A percentile compares a stretch with the other conserved stretches of the same genome.
Evolutionary conservation across 2,888 invertebrate species (phyloP).

Genomic region (Dasysyrphus albostriatus): DNA sequence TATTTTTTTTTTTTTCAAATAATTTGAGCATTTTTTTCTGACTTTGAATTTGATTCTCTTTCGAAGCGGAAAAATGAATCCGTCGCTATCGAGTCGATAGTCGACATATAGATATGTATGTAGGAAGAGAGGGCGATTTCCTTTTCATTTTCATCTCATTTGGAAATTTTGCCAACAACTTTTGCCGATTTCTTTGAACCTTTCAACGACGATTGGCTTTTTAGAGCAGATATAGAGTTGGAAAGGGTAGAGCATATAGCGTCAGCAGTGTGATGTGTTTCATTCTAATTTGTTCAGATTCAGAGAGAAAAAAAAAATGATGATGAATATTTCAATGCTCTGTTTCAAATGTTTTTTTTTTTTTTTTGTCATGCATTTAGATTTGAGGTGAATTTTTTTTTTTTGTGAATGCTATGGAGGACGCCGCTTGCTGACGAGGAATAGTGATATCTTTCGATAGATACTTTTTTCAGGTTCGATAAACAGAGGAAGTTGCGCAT

Average conservation of each 20-base stretch:
- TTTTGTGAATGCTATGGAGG: constrained; percentile 31
- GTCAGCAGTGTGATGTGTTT: constrained; percentile 29
- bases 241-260: background rate
- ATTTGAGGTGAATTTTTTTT: constrained; percentile 23
- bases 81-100: background rate
- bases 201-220: constrained; percentile 52
- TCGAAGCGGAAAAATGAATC: constrained; percentile 42
- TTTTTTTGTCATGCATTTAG: constrained; percentile 37
- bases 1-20: constrained; percentile 23
- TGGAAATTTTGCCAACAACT: constrained; percentile 67
- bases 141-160: constrained; percentile 55
- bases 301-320: constrained; percentile 21
- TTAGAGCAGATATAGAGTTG: constrained; percentile 4
- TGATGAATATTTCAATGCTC: constrained; percentile 27
- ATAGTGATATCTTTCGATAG: constrained; percentile 84
- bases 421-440: constrained; percentile 32
- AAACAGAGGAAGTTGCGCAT: constrained; percentile 72
- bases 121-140: constrained; percentile 45
- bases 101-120: no score
- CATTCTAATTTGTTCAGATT: constrained; percentile 37
- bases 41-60: constrained; percentile 14
- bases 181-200: constrained; percentile 54
- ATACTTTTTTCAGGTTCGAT: constrained; percentile 79
- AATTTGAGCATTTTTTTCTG: constrained; percentile 3
- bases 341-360: constrained; percentile 27